Base-by-base conservation (phyloP, 1,140 invertebrate species). In the Limonius californicus region DNA sequence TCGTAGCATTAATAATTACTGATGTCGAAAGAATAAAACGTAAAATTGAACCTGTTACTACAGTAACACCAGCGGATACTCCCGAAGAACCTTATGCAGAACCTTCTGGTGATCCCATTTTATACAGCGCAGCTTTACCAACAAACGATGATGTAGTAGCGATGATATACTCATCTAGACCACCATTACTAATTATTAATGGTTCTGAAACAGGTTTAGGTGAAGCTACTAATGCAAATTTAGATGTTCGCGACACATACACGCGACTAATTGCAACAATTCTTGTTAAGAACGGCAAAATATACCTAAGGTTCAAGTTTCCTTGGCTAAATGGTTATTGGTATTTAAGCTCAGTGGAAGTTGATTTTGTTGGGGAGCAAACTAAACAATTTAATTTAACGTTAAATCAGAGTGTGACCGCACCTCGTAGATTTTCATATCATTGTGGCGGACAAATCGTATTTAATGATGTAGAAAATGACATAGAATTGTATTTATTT, bases 341-440 rank as follows among this genome's bases (percentile, higher is more conserved):
- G 75, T 74, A 63, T 19, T 57, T 76, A 30, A 63, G 59, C 16
- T 62, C 64, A 11, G 68, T 75, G 1, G 65, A 67, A 62, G 54
- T 73, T 2, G 56, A 32, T 3, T 62, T 60, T n/a, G 50, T 59
- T 50, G 50, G 59, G 12, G 50, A 45, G 20, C 19, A 65, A 47
- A 65, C 60, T 16, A 67, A 64, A 30, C 39, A 43, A 11, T 54
- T 54, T 23, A 68, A 63, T 59, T 62, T 79, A 30, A 65, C 11
- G 3, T 64, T 70, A 0, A 66, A 59, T 0, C 60, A 64, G 20
- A 67, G 72, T 11, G 76, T 83, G 16, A 63, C 67, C 12, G 81
- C 81, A 54, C 78, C 82, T n/a, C 59, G 57, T 8, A 61, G 70
- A 16, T 83, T 82, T 68, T 84, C 82, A 0, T 84, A 83, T 65